Evolutionary conservation across 2,888 invertebrate species (phyloP).

Genomic region (Nomada hirtipes): DNA sequence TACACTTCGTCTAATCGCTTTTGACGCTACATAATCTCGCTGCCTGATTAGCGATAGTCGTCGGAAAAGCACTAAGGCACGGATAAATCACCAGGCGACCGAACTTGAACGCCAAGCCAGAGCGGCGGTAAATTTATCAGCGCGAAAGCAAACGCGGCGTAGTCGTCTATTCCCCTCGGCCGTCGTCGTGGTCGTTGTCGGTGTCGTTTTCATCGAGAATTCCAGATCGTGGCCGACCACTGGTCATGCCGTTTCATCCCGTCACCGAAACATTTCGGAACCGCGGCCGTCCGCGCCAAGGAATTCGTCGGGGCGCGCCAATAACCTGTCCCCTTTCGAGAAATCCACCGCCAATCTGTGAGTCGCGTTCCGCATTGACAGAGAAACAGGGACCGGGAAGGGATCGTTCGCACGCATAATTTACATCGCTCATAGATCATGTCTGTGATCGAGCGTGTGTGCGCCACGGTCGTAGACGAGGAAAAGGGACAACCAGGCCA

Average conservation of each 20-base stretch:
- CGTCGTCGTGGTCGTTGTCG: constrained; percentile 32
- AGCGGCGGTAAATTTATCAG: constrained; percentile 38
- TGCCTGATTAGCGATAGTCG: background rate
- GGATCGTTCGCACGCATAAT: constrained; percentile 45
- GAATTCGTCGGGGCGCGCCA: constrained; percentile 75
- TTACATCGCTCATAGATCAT: constrained; percentile 51
- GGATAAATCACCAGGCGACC: constrained; percentile 28
- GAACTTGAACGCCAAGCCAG: constrained; percentile 26
- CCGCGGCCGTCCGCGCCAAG: constrained; percentile 67
- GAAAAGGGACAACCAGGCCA: constrained; percentile 19
- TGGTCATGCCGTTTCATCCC: constrained; percentile 56
- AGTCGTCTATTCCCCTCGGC: constrained; percentile 19
- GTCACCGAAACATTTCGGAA: constrained; percentile 61
- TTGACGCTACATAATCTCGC: background rate
- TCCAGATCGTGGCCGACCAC: constrained; percentile 42
- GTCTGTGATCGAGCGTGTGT: constrained; percentile 34
- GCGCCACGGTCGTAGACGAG: constrained; percentile 21
- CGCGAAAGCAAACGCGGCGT: constrained; percentile 20
- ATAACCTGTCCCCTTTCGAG: constrained; percentile 66
- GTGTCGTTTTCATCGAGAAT: constrained; percentile 53
- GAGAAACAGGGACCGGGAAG: constrained; percentile 12
- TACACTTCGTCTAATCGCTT: background rate
- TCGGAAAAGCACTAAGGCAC: background rate
- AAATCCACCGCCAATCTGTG: constrained; percentile 48
- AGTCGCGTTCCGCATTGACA: constrained; percentile 44